Percentiles rank a stretch among this genome's conserved stretches.
Conservation (phyloP, 1,140 invertebrate genomes). For the Acromyrmex echinatior region DNA sequence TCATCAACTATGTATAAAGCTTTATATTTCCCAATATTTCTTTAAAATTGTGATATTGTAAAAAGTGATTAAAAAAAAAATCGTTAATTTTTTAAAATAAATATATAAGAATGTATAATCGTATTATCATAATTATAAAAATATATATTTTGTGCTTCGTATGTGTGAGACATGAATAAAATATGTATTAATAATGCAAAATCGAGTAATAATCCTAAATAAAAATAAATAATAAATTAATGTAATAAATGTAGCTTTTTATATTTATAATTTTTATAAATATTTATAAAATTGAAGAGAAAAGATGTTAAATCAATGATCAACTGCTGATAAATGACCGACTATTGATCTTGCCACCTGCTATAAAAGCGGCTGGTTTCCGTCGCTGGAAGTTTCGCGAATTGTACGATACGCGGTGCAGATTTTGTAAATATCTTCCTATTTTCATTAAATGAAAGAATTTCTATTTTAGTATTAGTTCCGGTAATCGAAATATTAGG, state of each 20-base stretch:
- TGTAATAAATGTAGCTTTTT: neutral
- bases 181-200: neutral
- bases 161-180: neutral
- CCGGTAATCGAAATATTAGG: constrained; percentile 76
- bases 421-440: neutral
- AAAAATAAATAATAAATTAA: neutral
- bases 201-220: neutral
- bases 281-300: neutral
- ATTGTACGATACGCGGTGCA: neutral
- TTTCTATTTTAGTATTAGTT: neutral
- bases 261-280: neutral
- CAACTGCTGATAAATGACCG: neutral
- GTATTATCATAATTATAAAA: neutral
- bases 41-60: neutral
- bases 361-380: constrained; percentile 4
- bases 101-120: neutral
- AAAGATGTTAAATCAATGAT: too few species aligned
- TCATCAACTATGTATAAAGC: neutral
- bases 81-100: neutral
- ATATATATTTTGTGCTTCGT: neutral
- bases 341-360: neutral
- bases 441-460: constrained; percentile 25
- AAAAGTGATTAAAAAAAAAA: too few species aligned
- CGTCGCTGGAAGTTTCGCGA: neutral
- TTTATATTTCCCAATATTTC: neutral